These are phyloP conservation scores for Papilio polytes DNA, from an alignment of 1,140 invertebrate genomes.

Conservation along the genomic window DNA sequence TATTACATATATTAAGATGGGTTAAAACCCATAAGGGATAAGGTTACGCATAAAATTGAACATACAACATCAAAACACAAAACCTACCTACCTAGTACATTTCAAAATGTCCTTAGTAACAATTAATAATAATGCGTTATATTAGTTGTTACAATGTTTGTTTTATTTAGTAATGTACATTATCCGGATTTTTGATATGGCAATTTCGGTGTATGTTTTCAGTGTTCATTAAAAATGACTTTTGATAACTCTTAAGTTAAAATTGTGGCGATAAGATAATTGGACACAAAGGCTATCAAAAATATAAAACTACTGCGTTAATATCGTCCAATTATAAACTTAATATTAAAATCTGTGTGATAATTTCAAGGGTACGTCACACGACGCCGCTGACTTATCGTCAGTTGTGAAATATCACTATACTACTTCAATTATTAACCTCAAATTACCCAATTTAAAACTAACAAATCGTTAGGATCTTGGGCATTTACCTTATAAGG, in stretches of 20 bases:
- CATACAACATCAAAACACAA: not conserved
- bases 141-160: not conserved
- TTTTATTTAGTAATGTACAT: not conserved
- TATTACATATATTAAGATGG: no score
- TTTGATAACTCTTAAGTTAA: conserved; percentile 52
- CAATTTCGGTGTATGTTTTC: conserved; percentile 37
- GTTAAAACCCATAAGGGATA: no score
- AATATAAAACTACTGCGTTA: conserved; percentile 50
- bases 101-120: not conserved
- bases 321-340: conserved; percentile 61
- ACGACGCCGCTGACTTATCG: not conserved
- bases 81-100: not conserved
- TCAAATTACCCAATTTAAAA: not conserved
- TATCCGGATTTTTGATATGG: conserved; percentile 26
- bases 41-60: no score
- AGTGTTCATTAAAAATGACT: conserved; percentile 43
- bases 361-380: conserved; percentile 17
- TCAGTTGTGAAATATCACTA: not conserved
- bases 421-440: not conserved
- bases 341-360: conserved; percentile 40
- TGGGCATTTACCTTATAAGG: not conserved
- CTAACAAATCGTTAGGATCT: not conserved
- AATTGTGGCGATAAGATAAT: conserved; percentile 59
- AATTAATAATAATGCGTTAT: not conserved
- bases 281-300: conserved; percentile 68